These are phyloP conservation scores for Drosophila pachea DNA, from an alignment of 1,140 invertebrate genomes.

Conservation along the genomic window DNA sequence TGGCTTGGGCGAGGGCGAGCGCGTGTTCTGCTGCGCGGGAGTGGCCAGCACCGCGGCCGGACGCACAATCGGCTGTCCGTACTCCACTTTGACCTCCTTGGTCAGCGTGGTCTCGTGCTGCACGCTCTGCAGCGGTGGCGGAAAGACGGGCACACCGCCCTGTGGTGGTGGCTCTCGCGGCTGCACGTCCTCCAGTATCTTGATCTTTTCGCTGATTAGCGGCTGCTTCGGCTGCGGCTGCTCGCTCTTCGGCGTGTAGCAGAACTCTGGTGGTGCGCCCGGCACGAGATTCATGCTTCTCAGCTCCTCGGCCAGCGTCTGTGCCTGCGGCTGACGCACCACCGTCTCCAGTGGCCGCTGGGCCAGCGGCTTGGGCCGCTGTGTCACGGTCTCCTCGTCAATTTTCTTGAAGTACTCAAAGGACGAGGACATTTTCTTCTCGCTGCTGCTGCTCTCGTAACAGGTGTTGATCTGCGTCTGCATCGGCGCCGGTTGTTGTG, in stretches of 20 bases:
- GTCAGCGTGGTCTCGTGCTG: conserved; percentile 61
- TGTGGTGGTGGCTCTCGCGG: conserved; percentile 82
- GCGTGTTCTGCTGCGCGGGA: conserved; percentile 60
- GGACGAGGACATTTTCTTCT: conserved; percentile 70
- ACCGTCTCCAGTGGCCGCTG: conserved; percentile 59
- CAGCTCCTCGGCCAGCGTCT: conserved; percentile 60
- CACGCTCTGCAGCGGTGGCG: conserved; percentile 52
- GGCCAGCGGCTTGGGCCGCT: conserved; percentile 57
- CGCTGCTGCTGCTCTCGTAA: conserved; percentile 50
- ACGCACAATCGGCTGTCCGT: conserved; percentile 72
- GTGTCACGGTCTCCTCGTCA: conserved; percentile 61
- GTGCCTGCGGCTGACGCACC: conserved; percentile 52
- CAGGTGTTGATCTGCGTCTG: conserved; percentile 56
- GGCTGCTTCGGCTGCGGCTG: conserved; percentile 62
- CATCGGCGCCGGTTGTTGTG: conserved; percentile 38
- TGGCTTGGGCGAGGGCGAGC: conserved; percentile 79
- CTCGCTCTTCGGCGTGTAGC: conserved; percentile 82
- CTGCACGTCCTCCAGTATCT: conserved; percentile 83
- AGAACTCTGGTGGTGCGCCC: conserved; percentile 86
- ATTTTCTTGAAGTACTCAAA: conserved; percentile 82
- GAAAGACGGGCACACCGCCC: conserved; percentile 81
- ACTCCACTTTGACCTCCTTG: conserved; percentile 71
- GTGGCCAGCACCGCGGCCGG: conserved; percentile 73
- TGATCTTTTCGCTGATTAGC: conserved; percentile 82
- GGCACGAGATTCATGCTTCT: conserved; percentile 82